A percentile compares a stretch with the other conserved stretches of the same genome.
phyloP scores from a whole-genome alignment of 2,797 vertebrate species.

The Harpagifer antarcticus region DNA sequence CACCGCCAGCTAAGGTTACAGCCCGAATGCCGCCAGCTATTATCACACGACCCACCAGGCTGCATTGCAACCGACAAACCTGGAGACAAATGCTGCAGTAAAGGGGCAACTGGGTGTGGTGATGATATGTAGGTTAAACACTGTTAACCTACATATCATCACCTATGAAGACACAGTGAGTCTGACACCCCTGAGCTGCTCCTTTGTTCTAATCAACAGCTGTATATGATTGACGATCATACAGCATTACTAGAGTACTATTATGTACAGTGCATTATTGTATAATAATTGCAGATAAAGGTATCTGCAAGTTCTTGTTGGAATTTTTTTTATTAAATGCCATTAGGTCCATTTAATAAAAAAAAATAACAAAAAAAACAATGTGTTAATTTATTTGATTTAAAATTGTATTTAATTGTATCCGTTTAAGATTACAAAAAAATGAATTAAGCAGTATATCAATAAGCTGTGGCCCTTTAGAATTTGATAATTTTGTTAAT shows the following conservation, averaged over 20 bases:
- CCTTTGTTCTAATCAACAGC: background rate
- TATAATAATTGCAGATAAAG: no score
- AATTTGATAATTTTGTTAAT: no score
- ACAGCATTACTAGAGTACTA: no score
- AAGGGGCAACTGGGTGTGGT: conserved; percentile 43
- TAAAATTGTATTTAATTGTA: no score
- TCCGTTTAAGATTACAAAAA: no score
- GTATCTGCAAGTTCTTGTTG: background rate
- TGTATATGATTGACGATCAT: background rate
- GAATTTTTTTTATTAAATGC: no score
- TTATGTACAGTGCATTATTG: background rate
- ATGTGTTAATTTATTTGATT: no score
- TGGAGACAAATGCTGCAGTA: conserved; percentile 42
- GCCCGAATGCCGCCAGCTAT: conserved; percentile 59
- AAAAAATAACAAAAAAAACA: background rate
- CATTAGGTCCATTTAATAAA: background rate
- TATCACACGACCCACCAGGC: conserved; percentile 69
- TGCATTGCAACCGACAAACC: conserved; percentile 6
- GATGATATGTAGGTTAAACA: conserved; percentile 54
- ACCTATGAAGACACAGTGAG: conserved; percentile 4
- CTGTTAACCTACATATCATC: conserved; percentile 53
- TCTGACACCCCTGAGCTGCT: background rate
- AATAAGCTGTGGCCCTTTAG: no score
- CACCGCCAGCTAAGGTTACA: conserved; percentile 72
- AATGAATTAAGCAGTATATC: no score